phyloP scores from a whole-genome alignment of 2,888 invertebrate genomes.

The Acronicta leporina region DNA sequence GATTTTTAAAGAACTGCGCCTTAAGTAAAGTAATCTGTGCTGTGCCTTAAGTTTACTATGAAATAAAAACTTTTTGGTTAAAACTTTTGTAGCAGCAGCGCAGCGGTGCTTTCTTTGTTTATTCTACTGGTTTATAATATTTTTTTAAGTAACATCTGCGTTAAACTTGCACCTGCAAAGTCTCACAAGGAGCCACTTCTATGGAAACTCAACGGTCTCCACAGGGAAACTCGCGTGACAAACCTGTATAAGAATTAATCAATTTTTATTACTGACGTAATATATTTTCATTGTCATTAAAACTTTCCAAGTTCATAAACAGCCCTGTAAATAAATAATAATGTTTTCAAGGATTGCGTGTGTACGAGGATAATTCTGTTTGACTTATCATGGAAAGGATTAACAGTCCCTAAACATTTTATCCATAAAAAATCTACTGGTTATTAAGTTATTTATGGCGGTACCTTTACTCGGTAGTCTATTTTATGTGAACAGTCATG shows the following conservation, averaged over 20 bases:
- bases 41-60: background rate
- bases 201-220: conserved; percentile 33
- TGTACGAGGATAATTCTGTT: conserved; percentile 59
- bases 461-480: no score
- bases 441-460: conserved; percentile 37
- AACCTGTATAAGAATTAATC: conserved; percentile 77
- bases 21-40: no score
- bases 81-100: background rate
- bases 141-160: conserved; percentile 19
- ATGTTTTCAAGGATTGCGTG: conserved; percentile 75
- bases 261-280: conserved; percentile 76
- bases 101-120: background rate
- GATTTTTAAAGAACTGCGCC: background rate
- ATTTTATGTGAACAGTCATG: no score
- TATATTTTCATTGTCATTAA: conserved; percentile 81
- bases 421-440: conserved; percentile 44
- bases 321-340: conserved; percentile 78
- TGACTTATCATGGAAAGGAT: conserved; percentile 61
- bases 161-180: conserved; percentile 32
- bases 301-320: conserved; percentile 81
- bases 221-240: conserved; percentile 74
- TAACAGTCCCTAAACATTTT: conserved; percentile 60
- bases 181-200: conserved; percentile 29
- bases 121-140: background rate
- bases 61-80: conserved; percentile 1